Base-by-base conservation (phyloP, 2,888 invertebrate genomes). In the Hypena proboscidalis region DNA sequence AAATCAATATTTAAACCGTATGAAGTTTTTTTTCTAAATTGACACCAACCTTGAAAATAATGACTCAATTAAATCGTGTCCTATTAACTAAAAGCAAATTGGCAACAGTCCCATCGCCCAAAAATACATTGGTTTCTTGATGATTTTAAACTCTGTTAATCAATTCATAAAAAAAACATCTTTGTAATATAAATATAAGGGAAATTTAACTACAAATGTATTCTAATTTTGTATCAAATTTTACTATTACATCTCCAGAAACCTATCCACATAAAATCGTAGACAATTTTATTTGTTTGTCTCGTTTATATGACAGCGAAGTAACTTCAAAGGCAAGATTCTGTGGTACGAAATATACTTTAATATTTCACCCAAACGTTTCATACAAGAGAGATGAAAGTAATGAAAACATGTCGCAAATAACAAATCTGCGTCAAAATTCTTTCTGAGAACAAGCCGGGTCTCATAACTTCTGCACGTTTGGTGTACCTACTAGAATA, bases 361-460 rank as follows among this genome's bases (percentile, higher is more conserved):
- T 47, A 61, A 58, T 55, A 60, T 55, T 63, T 58, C 50, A 50
- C 26, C 40, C 37, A 39, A 10, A 45, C 54, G 37, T 51, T 58
- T 46, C 55, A 45, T 57, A 53, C 33, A 38, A 14, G 35, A 37
- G 30, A 54, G 57, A 66, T 57, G 57, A 57, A 58, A 59, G 63
- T 57, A 57, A 66, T 47, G 64, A 59, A 66, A 65, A 62, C 59
- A 62, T 62, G 63, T 64, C 57, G 47, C 59, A 57, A 52, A 51
- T 41, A 65, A 49, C 42, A 51, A 57, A 59, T 57, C 54, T 48
- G 50, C 53, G 50, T 57, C 51, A 49, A 51, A 47, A 42, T 65
- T 57, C 50, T 61, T 61, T 60, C 52, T 43, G 4, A 30, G 55
- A 64, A 61, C 43, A 52, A 40, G 26, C 55, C 30, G 35, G 21